These are phyloP conservation scores for Sinopyrophorus schimmeli DNA, from an alignment of 2,888 invertebrate species.

Conservation along the genomic window DNA sequence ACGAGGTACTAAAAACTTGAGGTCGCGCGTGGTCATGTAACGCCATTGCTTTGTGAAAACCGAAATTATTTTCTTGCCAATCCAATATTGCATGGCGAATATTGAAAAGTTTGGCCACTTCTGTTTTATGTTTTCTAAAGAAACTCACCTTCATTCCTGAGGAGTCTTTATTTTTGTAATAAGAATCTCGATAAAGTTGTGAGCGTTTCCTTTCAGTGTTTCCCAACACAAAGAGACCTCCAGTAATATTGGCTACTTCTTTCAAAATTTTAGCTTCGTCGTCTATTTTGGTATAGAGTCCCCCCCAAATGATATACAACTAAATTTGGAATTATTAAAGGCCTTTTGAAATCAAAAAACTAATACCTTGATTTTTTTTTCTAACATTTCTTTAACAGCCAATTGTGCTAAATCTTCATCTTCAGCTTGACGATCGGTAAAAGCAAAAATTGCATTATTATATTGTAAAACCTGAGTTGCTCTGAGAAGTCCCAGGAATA, in stretches of 20 bases:
- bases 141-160: conserved; percentile 26
- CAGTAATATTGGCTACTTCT: conserved; percentile 55
- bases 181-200: conserved; percentile 25
- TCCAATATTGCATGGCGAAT: too few species aligned
- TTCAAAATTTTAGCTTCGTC: conserved; percentile 55
- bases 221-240: conserved; percentile 56
- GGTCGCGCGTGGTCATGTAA: too few species aligned
- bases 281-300: conserved; percentile 51
- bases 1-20: too few species aligned
- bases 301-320: conserved; percentile 58
- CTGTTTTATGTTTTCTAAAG: not conserved
- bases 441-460: conserved; percentile 65
- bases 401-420: conserved; percentile 58
- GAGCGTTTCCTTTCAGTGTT: conserved; percentile 34
- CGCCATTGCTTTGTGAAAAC: too few species aligned
- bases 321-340: conserved; percentile 38
- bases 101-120: too few species aligned
- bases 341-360: conserved; percentile 5
- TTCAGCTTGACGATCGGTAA: conserved; percentile 61
- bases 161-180: conserved; percentile 14
- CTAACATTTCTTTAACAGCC: conserved; percentile 53
- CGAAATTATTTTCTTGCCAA: too few species aligned
- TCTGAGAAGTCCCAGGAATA: conserved; percentile 63
- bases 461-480: conserved; percentile 65
- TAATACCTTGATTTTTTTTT: conserved; percentile 56